Base-by-base conservation (phyloP, 2,888 invertebrate species). In the Alloplasta piceator region DNA sequence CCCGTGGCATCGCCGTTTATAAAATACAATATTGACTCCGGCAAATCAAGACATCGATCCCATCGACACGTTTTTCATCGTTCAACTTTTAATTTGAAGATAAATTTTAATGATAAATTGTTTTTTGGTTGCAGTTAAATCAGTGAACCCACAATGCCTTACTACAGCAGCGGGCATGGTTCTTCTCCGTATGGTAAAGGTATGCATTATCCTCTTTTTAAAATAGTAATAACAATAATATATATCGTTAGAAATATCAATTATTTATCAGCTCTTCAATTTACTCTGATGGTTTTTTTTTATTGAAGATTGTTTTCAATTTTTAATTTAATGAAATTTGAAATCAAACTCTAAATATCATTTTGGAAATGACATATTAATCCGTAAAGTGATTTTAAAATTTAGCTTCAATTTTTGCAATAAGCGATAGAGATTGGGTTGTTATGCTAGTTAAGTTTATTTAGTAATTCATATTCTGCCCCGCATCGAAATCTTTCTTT, bases 181-280 rank as follows among this genome's bases (percentile, higher is more conserved):
- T 87, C 91, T 60, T 88, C 90, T 55, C 82, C 87, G 38, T 91
- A 91, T 70, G 87, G 87, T 80, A 91, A 92, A 89, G 92, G 91
- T 92, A 84, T 86, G 39, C 9, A 52, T 52, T 12, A 14, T 6
- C 12, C n/a, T 12, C n/a, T n/a, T n/a, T n/a, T n/a, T 10, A 26
- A 43, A 43, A 41, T 6, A 41, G 7, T 6, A 43, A 43, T 9
- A 43, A 43, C 4, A 43, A 43, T 43, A 43, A 43, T 43, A 1
- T 43, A 43, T 9, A 43, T 43, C 43, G 43, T 9, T 6, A 26
- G 43, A 10, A 43, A 43, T 43, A 9, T 43, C 10, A 43, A 9
- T 43, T 43, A 43, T 43, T 43, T 43, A 43, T 43, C 10, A 9
- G 1, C 6, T 9, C 6, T 43, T 43, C 10, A 43, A 43, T 43